These are phyloP conservation scores for Tipula helvola DNA, from an alignment of 2,888 invertebrate species.

Conservation along the genomic window DNA sequence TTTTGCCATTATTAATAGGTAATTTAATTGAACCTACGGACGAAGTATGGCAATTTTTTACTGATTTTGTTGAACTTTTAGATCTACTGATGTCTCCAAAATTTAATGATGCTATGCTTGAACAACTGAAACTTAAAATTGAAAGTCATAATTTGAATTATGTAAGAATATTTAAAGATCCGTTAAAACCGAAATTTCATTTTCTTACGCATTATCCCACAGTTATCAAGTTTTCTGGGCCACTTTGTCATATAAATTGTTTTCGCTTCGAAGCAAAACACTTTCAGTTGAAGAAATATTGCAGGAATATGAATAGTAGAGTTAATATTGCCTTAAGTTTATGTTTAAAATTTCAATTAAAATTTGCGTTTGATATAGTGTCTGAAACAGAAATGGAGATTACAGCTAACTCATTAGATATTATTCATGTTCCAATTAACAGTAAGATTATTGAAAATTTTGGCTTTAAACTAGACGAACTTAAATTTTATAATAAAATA, in stretches of 20 bases:
- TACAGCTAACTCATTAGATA: background rate
- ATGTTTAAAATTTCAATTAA: slow-evolving; percentile 12
- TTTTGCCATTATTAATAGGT: background rate
- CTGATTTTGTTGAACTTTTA: background rate
- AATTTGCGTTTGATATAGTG: slow-evolving; percentile 9
- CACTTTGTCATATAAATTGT: background rate
- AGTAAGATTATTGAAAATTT: background rate
- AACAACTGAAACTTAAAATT: background rate
- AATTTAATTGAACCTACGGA: background rate
- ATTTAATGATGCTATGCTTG: background rate
- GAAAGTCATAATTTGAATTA: slow-evolving; percentile 11
- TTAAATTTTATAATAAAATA: background rate
- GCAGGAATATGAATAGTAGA: slow-evolving; percentile 4
- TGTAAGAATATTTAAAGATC: slow-evolving; percentile 10
- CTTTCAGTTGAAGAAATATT: slow-evolving; percentile 11
- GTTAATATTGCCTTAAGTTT: slow-evolving; percentile 11
- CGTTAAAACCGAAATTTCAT: slow-evolving; percentile 9
- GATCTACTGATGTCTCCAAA: background rate
- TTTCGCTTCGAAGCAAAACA: slow-evolving; percentile 12
- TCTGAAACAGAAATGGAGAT: background rate
- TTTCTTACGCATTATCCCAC: no score
- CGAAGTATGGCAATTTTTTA: background rate
- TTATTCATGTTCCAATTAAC: background rate
- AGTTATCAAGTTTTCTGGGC: background rate
- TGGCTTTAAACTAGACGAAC: background rate